Conservation (phyloP, 2,888 invertebrate species). For the Netelia inedita region DNA sequence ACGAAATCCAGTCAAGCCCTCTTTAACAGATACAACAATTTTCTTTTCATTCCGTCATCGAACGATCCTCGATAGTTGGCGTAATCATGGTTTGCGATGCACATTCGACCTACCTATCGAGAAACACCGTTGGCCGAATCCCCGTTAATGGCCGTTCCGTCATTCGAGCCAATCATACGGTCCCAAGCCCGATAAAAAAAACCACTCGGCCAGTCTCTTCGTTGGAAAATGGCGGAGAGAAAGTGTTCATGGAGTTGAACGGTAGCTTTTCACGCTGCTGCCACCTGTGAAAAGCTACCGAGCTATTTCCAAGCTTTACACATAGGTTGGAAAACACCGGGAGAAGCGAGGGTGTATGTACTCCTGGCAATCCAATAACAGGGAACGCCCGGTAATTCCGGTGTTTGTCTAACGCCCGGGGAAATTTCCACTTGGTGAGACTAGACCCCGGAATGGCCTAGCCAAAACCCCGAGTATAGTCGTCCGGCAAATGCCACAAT, state of each 20-base stretch:
- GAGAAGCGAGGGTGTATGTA: not conserved
- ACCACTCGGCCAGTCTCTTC: not conserved
- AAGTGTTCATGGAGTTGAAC: conserved; percentile 2
- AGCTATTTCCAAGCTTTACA: not conserved
- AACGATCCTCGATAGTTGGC: too few species aligned
- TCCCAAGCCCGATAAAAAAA: not conserved
- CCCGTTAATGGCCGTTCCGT: not conserved
- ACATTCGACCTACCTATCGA: not conserved
- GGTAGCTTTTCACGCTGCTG: not conserved
- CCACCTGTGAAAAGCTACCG: conserved; percentile 10
- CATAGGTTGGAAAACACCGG: conserved; percentile 25
- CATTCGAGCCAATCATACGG: not conserved
- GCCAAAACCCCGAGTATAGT: conserved; percentile 10
- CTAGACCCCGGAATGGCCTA: conserved; percentile 28
- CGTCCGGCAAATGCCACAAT: conserved; percentile 18
- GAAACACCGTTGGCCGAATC: not conserved
- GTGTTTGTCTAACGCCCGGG: conserved; percentile 64
- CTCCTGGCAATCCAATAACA: conserved; percentile 49
- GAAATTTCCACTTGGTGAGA: conserved; percentile 67
- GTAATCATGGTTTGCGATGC: too few species aligned
- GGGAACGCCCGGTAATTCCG: conserved; percentile 65
- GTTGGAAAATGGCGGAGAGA: not conserved
- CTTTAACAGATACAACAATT: too few species aligned
- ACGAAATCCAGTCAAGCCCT: too few species aligned
- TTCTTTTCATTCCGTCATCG: too few species aligned